These are phyloP conservation scores for Aplidium turbinatum DNA, from an alignment of 23 tunicate genomes.

Conservation along the genomic window DNA sequence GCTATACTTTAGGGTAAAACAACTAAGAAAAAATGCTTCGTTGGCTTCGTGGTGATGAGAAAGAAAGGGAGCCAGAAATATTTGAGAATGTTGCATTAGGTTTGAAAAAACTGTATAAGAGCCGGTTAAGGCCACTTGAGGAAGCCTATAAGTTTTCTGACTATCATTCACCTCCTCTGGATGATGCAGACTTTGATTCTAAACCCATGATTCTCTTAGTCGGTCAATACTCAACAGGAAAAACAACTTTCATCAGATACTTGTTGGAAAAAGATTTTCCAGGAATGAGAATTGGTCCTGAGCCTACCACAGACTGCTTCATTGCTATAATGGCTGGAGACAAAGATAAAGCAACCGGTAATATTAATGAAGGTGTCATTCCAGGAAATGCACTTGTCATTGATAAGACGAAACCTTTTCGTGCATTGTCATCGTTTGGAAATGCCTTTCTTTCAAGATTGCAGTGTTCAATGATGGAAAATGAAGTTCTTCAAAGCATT, in stretches of 20 bases:
- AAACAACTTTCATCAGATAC: conserved; percentile 96
- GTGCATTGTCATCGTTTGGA: conserved; percentile 90
- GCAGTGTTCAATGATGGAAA: conserved; percentile 90
- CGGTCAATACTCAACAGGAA: conserved; percentile 99
- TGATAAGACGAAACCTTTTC: conserved; percentile 94
- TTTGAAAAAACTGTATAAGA: conserved; percentile 79
- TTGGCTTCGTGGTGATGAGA: conserved; percentile 60
- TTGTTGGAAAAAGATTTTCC: conserved; percentile 95
- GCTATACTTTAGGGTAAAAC: too few relatives aligned
- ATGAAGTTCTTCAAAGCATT: conserved; percentile 87
- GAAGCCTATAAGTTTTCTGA: conserved; percentile 92
- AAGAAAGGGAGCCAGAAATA: conserved; percentile 72
- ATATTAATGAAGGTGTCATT: conserved; percentile 86
- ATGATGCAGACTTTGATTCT: conserved; percentile 99
- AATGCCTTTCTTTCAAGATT: conserved; percentile 88
- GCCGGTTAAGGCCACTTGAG: conserved; percentile 75
- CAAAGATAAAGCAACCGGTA: conserved; percentile 57
- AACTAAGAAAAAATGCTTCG: conserved; percentile 60
- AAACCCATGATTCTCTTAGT: conserved; percentile 95
- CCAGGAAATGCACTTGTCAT: conserved; percentile 99
- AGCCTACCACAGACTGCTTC: conserved; percentile 99
- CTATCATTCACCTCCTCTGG: conserved; percentile 94
- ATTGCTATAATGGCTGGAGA: conserved; percentile 94
- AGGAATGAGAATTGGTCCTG: conserved; percentile 99
- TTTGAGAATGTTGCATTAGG: conserved; percentile 79